phyloP scores from a whole-genome alignment of 2,797 vertebrate species.

The Hippocampus kuda region DNA sequence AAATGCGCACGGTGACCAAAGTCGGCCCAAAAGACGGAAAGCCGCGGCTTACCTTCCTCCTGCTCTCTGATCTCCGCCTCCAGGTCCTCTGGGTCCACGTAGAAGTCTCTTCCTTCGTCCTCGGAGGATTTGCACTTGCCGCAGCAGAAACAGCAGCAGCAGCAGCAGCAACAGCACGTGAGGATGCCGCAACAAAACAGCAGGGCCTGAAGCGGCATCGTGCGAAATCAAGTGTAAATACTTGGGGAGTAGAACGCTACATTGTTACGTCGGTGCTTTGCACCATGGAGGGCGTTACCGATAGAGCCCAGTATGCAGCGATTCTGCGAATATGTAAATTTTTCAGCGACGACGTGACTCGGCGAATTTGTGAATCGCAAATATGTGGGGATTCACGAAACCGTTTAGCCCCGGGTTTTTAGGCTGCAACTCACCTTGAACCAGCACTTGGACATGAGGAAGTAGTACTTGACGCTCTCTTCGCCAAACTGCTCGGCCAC shows the following conservation, averaged over 20 bases:
- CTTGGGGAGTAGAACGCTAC: not conserved
- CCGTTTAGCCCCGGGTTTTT: not conserved
- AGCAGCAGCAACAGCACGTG: slow-evolving; percentile 81
- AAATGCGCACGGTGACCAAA: not conserved
- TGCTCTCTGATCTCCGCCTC: slow-evolving; percentile 68
- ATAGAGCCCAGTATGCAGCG: no score
- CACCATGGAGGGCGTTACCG: no score
- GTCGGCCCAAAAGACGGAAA: not conserved
- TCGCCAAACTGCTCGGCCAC: slow-evolving; percentile 85
- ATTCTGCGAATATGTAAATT: no score
- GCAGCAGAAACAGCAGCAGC: slow-evolving; percentile 81
- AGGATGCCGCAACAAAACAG: slow-evolving; percentile 62
- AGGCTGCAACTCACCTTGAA: slow-evolving; percentile 74
- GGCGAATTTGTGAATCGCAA: not conserved
- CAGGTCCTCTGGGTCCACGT: slow-evolving; percentile 73
- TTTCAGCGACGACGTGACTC: no score
- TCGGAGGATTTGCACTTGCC: slow-evolving; percentile 58
- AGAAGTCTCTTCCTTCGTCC: slow-evolving; percentile 44
- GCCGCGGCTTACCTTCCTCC: slow-evolving; percentile 47
- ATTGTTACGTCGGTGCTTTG: no score
- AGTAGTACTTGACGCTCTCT: slow-evolving; percentile 79
- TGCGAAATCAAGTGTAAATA: not conserved
- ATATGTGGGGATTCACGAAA: not conserved
- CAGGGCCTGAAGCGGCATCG: slow-evolving; percentile 56
- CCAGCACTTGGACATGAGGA: slow-evolving; percentile 86